Evolutionary conservation across 2,888 invertebrate species (phyloP).

Genomic region (Drosophila anomelani): DNA sequence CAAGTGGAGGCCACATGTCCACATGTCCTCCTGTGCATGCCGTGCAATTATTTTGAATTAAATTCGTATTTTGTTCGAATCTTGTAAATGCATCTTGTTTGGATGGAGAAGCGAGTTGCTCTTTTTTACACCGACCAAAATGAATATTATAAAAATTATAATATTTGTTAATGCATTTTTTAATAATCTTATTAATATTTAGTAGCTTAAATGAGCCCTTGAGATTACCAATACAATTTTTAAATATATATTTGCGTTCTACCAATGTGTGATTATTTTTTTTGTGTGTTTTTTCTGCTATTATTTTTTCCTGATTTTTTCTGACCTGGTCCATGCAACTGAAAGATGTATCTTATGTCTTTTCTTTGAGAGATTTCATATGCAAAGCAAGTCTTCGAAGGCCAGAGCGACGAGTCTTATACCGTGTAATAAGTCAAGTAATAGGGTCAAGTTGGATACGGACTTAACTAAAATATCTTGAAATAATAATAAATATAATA

Average conservation of each 20-base stretch:
- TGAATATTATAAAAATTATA: too few relatives aligned
- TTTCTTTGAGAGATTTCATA: constrained; percentile 58
- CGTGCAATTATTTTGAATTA: constrained; percentile 82
- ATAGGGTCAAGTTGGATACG: neutral
- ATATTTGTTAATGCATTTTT: neutral
- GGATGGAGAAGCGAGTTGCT: constrained; percentile 21
- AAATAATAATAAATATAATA: neutral
- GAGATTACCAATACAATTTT: neutral
- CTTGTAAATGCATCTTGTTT: constrained; percentile 79
- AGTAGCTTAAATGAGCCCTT: neutral
- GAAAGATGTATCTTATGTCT: constrained; percentile 26
- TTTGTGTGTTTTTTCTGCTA: too few relatives aligned
- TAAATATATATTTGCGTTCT: neutral
- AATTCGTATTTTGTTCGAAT: constrained; percentile 81
- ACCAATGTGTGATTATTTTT: too few relatives aligned
- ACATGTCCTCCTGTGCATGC: constrained; percentile 74
- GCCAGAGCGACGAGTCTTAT: neutral
- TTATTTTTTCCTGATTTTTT: constrained; percentile 2
- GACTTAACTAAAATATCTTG: neutral
- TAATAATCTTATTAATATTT: neutral
- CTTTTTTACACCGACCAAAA: constrained; percentile 11
- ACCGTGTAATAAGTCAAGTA: neutral
- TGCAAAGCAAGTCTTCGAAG: constrained; percentile 51
- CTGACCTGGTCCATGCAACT: constrained; percentile 11
- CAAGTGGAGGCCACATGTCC: constrained; percentile 45